Evolutionary conservation across 1,140 invertebrate species (phyloP).

Genomic region (Heliothis virescens): DNA sequence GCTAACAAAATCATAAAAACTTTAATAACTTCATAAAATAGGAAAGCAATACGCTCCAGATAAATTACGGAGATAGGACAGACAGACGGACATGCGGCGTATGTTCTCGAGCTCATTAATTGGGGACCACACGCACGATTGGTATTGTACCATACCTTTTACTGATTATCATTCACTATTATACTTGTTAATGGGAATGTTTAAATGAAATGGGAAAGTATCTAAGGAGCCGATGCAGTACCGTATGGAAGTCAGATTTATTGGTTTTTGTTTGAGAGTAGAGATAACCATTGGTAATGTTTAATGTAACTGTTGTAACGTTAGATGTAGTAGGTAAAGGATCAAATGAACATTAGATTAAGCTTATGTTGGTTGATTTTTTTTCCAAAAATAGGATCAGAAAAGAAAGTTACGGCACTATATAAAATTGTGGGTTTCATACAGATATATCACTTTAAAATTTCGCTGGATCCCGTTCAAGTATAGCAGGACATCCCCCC

Average conservation of each 20-base stretch:
- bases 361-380: no score
- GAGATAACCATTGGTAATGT: no score
- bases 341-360: no score
- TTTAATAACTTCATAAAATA: constrained; percentile 44
- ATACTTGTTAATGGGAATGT: constrained; percentile 9
- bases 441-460: no score
- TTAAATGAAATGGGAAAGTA: constrained; percentile 22
- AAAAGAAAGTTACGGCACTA: no score
- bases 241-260: background rate
- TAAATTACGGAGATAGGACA: constrained; percentile 50
- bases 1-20: constrained; percentile 1
- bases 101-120: constrained; percentile 65
- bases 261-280: background rate
- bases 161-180: constrained; percentile 39
- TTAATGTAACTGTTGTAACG: no score
- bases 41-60: constrained; percentile 41
- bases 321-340: no score
- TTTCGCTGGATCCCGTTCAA: no score
- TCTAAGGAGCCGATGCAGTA: no score
- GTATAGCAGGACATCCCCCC: no score
- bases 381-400: no score
- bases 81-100: constrained; percentile 59
- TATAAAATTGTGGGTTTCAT: no score
- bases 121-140: constrained; percentile 70
- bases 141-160: constrained; percentile 29